Evolutionary conservation across 2,888 invertebrate species (phyloP).

Genomic region (Philhelius pedissequus): DNA sequence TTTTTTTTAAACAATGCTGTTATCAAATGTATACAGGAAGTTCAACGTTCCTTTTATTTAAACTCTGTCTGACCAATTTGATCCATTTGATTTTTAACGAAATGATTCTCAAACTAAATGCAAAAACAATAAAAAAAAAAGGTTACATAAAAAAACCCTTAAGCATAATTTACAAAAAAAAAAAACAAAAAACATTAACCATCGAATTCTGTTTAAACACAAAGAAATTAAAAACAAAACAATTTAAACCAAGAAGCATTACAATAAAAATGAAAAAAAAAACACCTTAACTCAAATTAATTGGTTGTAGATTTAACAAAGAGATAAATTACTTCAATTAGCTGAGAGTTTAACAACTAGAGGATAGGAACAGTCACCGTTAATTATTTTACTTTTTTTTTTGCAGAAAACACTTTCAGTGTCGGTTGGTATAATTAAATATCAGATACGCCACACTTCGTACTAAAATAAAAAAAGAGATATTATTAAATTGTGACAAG

Average conservation of each 20-base stretch:
- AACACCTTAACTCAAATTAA: conserved; percentile 16
- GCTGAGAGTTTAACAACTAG: conserved; percentile 32
- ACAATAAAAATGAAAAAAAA: not conserved
- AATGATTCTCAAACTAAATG: not conserved
- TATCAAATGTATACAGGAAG: no score
- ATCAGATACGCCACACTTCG: conserved; percentile 11
- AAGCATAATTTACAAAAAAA: not conserved
- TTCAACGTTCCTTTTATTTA: not conserved
- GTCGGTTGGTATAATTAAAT: conserved; percentile 24
- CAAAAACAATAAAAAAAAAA: not conserved
- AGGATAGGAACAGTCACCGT: conserved; percentile 31
- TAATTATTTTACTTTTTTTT: not conserved
- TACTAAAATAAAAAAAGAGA: not conserved
- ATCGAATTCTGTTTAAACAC: not conserved
- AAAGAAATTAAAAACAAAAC: not conserved
- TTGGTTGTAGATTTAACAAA: conserved; percentile 17
- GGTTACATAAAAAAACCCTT: not conserved
- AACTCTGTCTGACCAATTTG: not conserved
- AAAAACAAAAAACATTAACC: not conserved
- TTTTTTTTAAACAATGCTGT: no score
- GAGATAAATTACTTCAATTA: conserved; percentile 37
- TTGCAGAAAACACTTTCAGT: not conserved
- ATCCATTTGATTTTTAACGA: not conserved
- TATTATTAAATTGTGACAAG: conserved; percentile 49
- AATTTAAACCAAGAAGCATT: not conserved